Evolutionary conservation across 2,113 vertebrate species (phyloP).

Genomic region (Pholis gunnellus): DNA sequence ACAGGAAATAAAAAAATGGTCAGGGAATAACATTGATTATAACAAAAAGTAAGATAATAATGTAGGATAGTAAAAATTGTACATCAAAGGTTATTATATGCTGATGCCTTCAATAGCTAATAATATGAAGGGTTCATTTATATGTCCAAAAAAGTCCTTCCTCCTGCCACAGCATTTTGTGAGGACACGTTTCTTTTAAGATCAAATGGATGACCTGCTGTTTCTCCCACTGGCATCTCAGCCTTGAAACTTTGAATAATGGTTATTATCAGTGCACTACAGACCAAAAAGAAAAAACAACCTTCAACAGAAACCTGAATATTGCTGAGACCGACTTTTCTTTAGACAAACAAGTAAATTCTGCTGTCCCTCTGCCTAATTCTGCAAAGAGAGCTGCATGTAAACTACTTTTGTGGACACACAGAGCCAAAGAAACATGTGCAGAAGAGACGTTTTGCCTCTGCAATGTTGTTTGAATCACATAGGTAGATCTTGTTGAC

Average conservation of each 20-base stretch:
- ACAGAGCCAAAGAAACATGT: conserved; percentile 21
- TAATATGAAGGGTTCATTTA: neutral
- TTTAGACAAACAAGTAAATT: conserved; percentile 59
- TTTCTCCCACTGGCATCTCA: conserved; percentile 27
- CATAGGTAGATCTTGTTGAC: neutral
- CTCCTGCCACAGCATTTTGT: neutral
- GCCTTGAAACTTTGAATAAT: conserved; percentile 64
- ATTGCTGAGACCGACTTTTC: conserved; percentile 66
- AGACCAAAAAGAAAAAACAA: conserved; percentile 27
- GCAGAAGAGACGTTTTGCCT: conserved; percentile 2
- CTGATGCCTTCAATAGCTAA: neutral
- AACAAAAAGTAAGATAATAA: neutral
- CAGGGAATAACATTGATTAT: neutral
- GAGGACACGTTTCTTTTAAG: conserved; percentile 25
- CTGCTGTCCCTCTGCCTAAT: conserved; percentile 32
- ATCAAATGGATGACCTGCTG: conserved; percentile 32
- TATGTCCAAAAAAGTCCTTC: neutral
- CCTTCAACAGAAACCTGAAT: conserved; percentile 70
- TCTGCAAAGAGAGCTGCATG: conserved; percentile 27
- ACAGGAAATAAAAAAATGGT: conserved; percentile 16
- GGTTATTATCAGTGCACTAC: conserved; percentile 61
- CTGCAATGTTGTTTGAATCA: conserved; percentile 14
- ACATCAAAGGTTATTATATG: neutral
- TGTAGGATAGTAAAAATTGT: neutral
- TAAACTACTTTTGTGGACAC: conserved; percentile 31